Percentiles rank a stretch among this genome's conserved stretches.
phyloP scores from a whole-genome alignment of 2,888 invertebrate genomes.

The Myathropa florea region DNA sequence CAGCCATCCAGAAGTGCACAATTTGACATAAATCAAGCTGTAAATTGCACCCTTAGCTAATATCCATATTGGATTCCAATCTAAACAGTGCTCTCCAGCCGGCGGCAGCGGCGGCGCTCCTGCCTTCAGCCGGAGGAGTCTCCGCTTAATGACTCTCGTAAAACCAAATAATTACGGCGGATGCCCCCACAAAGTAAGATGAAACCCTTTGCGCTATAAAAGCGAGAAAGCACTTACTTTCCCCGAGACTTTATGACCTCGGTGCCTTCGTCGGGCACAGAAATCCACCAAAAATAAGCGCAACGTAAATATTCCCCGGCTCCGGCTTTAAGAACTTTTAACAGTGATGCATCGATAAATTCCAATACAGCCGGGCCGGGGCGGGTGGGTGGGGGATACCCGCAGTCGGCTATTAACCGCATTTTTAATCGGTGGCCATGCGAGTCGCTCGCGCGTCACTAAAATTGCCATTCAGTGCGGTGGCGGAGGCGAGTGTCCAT shows the following conservation, averaged over 20 bases:
- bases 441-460: slow-evolving; percentile 8
- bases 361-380: not conserved
- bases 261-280: not conserved
- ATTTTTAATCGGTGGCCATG: slow-evolving; percentile 59
- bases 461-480: not conserved
- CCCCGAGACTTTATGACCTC: slow-evolving; percentile 43
- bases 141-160: slow-evolving; percentile 13
- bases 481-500: slow-evolving; percentile 10
- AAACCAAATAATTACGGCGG: slow-evolving; percentile 40
- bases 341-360: slow-evolving; percentile 16
- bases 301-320: slow-evolving; percentile 13
- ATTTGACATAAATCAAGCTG: not conserved
- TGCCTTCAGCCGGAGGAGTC: not conserved
- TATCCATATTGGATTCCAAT: not conserved
- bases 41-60: not conserved
- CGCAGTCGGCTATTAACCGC: slow-evolving; percentile 58
- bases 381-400: not conserved
- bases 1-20: not conserved
- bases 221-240: slow-evolving; percentile 17
- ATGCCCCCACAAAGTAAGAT: slow-evolving; percentile 24
- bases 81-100: not conserved
- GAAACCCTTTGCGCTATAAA: slow-evolving; percentile 49
- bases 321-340: slow-evolving; percentile 41
- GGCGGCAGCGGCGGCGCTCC: not conserved
- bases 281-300: slow-evolving; percentile 8